Evolutionary conservation across 2,888 invertebrate species (phyloP).

Genomic region (Drosophila austrosaltans): DNA sequence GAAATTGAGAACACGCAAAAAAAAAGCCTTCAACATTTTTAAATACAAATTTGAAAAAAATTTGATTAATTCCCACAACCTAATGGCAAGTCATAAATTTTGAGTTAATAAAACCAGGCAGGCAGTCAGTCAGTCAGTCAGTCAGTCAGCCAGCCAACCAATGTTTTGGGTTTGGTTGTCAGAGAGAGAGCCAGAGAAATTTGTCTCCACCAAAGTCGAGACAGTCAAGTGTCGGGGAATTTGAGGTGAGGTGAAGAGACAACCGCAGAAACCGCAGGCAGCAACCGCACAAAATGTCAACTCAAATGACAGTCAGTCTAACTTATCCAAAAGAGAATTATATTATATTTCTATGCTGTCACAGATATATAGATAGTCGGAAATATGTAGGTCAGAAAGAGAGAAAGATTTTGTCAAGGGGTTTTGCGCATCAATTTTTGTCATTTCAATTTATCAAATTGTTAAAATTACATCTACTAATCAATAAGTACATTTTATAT

Average conservation of each 20-base stretch:
- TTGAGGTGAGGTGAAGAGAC: slow-evolving; percentile 6
- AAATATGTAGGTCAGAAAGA: slow-evolving; percentile 13
- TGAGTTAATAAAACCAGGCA: slow-evolving; percentile 72
- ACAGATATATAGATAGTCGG: too few species aligned
- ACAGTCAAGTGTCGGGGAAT: slow-evolving; percentile 4
- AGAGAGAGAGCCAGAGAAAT: neutral
- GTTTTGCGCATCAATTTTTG: slow-evolving; percentile 32
- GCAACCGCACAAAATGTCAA: slow-evolving; percentile 51
- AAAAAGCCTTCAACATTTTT: slow-evolving; percentile 74
- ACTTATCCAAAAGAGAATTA: slow-evolving; percentile 43
- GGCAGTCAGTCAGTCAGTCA: slow-evolving; percentile 20
- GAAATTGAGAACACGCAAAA: slow-evolving; percentile 58
- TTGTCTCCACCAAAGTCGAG: slow-evolving; percentile 4
- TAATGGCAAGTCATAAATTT: slow-evolving; percentile 80
- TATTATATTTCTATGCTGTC: slow-evolving; percentile 15
- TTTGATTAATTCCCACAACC: slow-evolving; percentile 78
- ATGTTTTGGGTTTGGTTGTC: neutral
- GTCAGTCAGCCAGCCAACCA: neutral
- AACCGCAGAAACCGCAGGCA: slow-evolving; percentile 10
- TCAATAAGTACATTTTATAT: slow-evolving; percentile 18
- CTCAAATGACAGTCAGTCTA: slow-evolving; percentile 50
- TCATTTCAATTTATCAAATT: slow-evolving; percentile 27
- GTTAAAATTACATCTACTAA: slow-evolving; percentile 11
- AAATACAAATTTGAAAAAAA: slow-evolving; percentile 80
- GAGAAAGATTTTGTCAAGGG: slow-evolving; percentile 23